These are phyloP conservation scores for Scrobipalpa costella DNA, from an alignment of 2,888 invertebrate species.

Conservation along the genomic window DNA sequence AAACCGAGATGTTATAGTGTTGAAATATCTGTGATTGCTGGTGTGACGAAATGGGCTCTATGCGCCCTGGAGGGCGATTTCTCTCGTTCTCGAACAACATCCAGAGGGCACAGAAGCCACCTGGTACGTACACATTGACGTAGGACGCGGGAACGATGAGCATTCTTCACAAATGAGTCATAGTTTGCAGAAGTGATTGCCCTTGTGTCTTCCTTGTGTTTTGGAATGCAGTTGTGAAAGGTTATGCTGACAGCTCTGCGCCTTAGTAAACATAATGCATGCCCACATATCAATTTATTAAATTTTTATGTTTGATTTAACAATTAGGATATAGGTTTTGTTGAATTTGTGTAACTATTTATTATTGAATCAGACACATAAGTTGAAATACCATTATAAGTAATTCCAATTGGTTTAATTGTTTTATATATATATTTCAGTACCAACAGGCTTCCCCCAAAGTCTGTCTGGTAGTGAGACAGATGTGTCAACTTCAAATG, in stretches of 20 bases:
- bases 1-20: conserved; percentile 54
- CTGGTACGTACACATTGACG: conserved; percentile 57
- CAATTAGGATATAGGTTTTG: not conserved
- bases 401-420: too few species aligned
- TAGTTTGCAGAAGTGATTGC: conserved; percentile 40
- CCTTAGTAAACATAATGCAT: conserved; percentile 6
- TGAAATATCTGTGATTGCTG: conserved; percentile 44
- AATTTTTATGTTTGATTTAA: too few species aligned
- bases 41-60: conserved; percentile 77
- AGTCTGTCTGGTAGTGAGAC: conserved; percentile 94
- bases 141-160: not conserved
- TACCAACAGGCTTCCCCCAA: conserved; percentile 83
- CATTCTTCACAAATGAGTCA: conserved; percentile 48
- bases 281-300: not conserved
- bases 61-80: conserved; percentile 83
- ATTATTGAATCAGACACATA: not conserved
- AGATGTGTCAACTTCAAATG: conserved; percentile 94
- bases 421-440: conserved; percentile 41
- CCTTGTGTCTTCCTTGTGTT: conserved; percentile 42
- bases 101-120: conserved; percentile 79
- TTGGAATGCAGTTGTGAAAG: conserved; percentile 24
- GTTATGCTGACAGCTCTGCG: conserved; percentile 14
- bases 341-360: not conserved
- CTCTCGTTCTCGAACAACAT: conserved; percentile 82
- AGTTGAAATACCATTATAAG: too few species aligned